These are phyloP conservation scores for Bembecia ichneumoniformis DNA, from an alignment of 2,888 invertebrate genomes.

Conservation along the genomic window DNA sequence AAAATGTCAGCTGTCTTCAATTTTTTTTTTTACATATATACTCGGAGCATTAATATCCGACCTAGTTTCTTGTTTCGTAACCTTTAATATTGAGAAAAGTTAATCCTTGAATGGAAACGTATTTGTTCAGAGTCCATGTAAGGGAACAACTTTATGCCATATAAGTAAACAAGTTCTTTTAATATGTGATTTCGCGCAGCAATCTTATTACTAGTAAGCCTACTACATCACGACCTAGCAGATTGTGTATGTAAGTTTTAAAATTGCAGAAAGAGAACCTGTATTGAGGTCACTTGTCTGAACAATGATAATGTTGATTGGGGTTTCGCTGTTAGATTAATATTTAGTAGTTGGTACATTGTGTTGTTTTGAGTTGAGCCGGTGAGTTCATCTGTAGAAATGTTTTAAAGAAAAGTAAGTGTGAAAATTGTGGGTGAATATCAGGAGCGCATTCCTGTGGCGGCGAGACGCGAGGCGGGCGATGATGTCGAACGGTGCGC, in stretches of 20 bases:
- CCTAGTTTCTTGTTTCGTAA: conserved; percentile 22
- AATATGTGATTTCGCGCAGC: conserved; percentile 55
- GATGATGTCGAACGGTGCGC: conserved; percentile 17
- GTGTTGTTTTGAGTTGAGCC: conserved; percentile 16
- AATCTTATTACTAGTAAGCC: conserved; percentile 46
- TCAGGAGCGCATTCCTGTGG: conserved; percentile 27
- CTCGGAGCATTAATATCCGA: conserved; percentile 16
- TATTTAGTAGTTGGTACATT: conserved; percentile 7
- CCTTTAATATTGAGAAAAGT: conserved; percentile 29
- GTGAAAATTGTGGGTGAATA: conserved; percentile 27
- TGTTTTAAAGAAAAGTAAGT: conserved; percentile 28
- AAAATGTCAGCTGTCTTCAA: no score
- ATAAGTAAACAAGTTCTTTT: conserved; percentile 62
- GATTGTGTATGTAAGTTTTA: conserved; percentile 30
- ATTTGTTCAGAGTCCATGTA: conserved; percentile 48
- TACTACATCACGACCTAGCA: conserved; percentile 25
- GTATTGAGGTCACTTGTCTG: conserved; percentile 19
- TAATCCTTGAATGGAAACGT: conserved; percentile 53
- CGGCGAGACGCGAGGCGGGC: conserved; percentile 10
- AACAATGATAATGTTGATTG: no score
- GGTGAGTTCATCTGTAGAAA: conserved; percentile 30
- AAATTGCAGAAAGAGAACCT: conserved; percentile 26
- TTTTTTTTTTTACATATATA: no score
- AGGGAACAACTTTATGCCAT: conserved; percentile 48
- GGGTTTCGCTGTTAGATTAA: conserved; percentile 29